A percentile compares a stretch with the other conserved stretches of the same genome.
Evolutionary conservation across 1,140 invertebrate genomes (phyloP).

Genomic region (Papilio glaucus): DNA sequence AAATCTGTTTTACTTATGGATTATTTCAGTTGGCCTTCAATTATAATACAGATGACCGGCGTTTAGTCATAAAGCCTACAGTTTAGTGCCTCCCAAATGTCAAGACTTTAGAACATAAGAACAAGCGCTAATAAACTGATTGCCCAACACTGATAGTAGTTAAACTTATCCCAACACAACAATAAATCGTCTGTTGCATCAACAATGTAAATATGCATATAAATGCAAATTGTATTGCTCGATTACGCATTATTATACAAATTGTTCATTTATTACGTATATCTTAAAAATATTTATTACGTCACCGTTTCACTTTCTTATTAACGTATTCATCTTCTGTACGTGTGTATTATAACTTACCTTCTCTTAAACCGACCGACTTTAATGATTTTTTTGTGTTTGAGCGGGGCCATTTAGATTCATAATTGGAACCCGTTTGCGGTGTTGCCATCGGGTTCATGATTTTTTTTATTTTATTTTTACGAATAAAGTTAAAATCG

Average conservation of each 20-base stretch:
- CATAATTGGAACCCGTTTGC: too few relatives aligned
- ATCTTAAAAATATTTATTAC: too few relatives aligned
- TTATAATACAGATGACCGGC: not conserved
- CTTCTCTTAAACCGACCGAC: too few relatives aligned
- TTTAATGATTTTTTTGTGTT: too few relatives aligned
- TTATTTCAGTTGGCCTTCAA: not conserved
- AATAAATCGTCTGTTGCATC: not conserved
- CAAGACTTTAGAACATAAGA: not conserved
- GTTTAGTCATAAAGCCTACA: not conserved
- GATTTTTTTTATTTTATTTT: too few relatives aligned
- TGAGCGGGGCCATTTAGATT: too few relatives aligned
- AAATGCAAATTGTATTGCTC: conserved; percentile 5
- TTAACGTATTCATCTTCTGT: too few relatives aligned
- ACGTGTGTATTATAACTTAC: too few relatives aligned
- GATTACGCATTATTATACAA: conserved; percentile 16
- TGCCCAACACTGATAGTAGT: not conserved
- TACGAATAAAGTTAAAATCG: too few relatives aligned
- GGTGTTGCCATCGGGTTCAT: too few relatives aligned
- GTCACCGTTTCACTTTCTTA: too few relatives aligned
- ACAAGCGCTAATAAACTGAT: conserved; percentile 5
- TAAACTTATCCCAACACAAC: not conserved
- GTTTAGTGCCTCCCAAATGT: conserved; percentile 1
- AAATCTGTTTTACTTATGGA: not conserved
- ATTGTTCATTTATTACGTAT: not conserved
- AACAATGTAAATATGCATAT: not conserved